Evolutionary conservation across 2,113 vertebrate genomes (phyloP).

Genomic region (Papio anubis): DNA sequence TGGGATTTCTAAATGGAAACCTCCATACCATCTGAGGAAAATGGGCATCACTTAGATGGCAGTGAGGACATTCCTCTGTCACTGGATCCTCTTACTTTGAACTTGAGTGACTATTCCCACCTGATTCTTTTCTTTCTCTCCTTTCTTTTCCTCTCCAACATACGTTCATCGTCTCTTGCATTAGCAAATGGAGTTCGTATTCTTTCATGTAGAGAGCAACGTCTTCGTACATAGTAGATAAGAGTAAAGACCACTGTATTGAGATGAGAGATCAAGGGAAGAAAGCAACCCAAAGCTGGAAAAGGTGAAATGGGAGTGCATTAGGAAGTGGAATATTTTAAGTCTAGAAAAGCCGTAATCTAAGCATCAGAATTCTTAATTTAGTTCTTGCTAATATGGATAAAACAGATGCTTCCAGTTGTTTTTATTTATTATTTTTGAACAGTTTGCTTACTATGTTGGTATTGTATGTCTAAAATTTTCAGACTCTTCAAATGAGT

Average conservation of each 20-base stretch:
- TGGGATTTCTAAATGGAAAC: neutral
- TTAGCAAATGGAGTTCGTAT: neutral
- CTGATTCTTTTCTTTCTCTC: neutral
- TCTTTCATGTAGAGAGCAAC: neutral
- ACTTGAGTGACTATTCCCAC: neutral
- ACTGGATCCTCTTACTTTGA: neutral
- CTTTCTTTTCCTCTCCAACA: neutral
- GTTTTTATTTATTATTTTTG: slow-evolving; percentile 38
- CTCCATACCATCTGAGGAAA: neutral
- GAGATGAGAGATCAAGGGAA: neutral
- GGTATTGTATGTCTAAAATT: neutral
- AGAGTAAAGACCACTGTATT: neutral
- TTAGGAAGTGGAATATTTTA: slow-evolving; percentile 1
- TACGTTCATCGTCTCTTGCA: neutral
- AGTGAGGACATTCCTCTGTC: neutral
- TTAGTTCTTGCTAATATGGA: neutral
- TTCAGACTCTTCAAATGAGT: slow-evolving; percentile 24
- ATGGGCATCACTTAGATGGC: neutral
- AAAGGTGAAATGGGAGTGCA: neutral
- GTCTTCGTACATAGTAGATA: neutral
- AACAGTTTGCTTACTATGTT: slow-evolving; percentile 3
- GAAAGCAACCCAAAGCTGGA: neutral
- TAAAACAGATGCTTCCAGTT: neutral
- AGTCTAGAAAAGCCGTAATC: slow-evolving; percentile 9
- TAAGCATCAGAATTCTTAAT: neutral